Evolutionary conservation across 2,888 invertebrate genomes (phyloP).

Genomic region (Clistopyga incitator): DNA sequence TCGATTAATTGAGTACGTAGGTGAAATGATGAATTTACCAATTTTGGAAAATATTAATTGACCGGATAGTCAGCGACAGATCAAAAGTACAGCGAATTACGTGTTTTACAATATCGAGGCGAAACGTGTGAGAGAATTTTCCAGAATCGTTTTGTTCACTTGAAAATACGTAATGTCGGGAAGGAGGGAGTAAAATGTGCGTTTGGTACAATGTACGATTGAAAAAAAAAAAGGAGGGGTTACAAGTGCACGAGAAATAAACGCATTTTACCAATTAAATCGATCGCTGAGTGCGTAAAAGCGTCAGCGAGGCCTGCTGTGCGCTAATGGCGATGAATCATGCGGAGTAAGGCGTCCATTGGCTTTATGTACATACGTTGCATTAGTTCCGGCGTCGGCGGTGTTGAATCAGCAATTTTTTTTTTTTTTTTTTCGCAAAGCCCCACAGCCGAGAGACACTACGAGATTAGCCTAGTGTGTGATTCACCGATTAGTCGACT

Average conservation of each 20-base stretch:
- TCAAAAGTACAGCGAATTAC: not conserved
- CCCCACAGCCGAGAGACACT: slow-evolving; percentile 46
- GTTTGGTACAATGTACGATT: not conserved
- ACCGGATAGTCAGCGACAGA: not conserved
- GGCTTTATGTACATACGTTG: slow-evolving; percentile 69
- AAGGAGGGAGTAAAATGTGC: not conserved
- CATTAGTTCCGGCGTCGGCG: slow-evolving; percentile 75
- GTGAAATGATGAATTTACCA: not conserved
- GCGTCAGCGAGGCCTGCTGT: not conserved
- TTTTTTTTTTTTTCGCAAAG: slow-evolving; percentile 63
- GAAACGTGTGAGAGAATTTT: not conserved
- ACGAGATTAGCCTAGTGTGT: slow-evolving; percentile 8
- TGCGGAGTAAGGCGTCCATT: slow-evolving; percentile 68
- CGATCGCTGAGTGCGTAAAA: slow-evolving; percentile 16
- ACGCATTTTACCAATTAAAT: not conserved
- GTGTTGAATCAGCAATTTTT: slow-evolving; percentile 77
- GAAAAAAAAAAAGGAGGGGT: not conserved
- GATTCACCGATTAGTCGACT: slow-evolving; percentile 39
- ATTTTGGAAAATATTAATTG: not conserved
- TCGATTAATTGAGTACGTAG: not conserved
- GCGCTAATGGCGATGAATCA: slow-evolving; percentile 64
- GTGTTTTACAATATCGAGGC: not conserved
- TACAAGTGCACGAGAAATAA: not conserved
- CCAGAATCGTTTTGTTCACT: not conserved
- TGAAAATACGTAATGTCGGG: not conserved